Percentiles rank a stretch among this genome's conserved stretches.
Conservation (phyloP, 1,140 invertebrate species). For the Episyrphus balteatus region DNA sequence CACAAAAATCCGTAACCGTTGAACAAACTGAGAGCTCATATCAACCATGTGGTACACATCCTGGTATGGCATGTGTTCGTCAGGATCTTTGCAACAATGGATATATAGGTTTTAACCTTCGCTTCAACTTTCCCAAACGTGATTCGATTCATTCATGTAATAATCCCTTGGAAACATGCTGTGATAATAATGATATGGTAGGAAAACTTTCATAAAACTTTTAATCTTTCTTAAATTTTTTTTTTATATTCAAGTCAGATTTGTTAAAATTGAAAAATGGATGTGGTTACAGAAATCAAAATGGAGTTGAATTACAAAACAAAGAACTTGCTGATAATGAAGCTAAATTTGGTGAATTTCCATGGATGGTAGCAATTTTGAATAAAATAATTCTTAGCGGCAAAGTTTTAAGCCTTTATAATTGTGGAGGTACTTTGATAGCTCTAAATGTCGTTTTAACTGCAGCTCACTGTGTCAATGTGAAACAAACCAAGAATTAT, state of each 20-base stretch:
- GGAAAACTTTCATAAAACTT: no score
- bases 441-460: slow-evolving; percentile 44
- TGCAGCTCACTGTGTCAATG: slow-evolving; percentile 47
- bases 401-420: slow-evolving; percentile 41
- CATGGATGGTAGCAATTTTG: slow-evolving; percentile 73
- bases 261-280: slow-evolving; percentile 20
- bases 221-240: background rate
- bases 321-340: slow-evolving; percentile 52
- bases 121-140: slow-evolving; percentile 67
- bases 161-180: slow-evolving; percentile 19
- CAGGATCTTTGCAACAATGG: slow-evolving; percentile 40
- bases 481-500: slow-evolving; percentile 17
- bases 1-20: no score
- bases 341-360: slow-evolving; percentile 47
- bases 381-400: slow-evolving; percentile 41
- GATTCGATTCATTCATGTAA: slow-evolving; percentile 37
- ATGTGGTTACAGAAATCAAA: slow-evolving; percentile 58
- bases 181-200: slow-evolving; percentile 27
- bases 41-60: slow-evolving; percentile 22
- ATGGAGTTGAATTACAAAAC: slow-evolving; percentile 59
- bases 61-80: slow-evolving; percentile 38
- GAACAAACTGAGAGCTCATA: no score
- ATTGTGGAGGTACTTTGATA: slow-evolving; percentile 48
- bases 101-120: no score
- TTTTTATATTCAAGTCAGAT: slow-evolving; percentile 8